Percentiles rank a stretch among this genome's conserved stretches.
phyloP scores from a whole-genome alignment of 2,888 invertebrate species.

The Amblyjoppa proteus region DNA sequence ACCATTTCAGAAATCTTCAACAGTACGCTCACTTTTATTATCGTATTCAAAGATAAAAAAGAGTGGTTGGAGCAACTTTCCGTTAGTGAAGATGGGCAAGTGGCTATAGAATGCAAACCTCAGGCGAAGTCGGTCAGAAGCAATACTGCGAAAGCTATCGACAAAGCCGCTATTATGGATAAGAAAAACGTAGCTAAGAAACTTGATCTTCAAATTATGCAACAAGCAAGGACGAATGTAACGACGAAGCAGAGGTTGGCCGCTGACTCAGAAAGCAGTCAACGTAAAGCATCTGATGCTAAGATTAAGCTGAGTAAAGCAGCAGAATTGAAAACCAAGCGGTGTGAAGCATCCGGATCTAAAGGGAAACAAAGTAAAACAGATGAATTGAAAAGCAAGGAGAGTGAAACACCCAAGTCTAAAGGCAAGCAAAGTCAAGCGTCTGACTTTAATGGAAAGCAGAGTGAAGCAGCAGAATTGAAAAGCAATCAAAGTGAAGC shows the following conservation, averaged over 20 bases:
- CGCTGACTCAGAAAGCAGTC: too few species aligned
- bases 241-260: too few species aligned
- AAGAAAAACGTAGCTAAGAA: too few species aligned
- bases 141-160: too few species aligned
- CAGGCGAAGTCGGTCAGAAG: background rate
- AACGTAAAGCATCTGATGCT: too few species aligned
- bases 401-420: background rate
- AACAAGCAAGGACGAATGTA: too few species aligned
- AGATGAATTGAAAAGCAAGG: background rate
- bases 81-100: conserved; percentile 5
- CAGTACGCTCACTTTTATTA: background rate
- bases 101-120: background rate
- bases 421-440: background rate
- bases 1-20: background rate
- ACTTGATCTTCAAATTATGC: too few species aligned
- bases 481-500: background rate
- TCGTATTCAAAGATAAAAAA: background rate
- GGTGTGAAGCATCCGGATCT: too few species aligned
- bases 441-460: background rate
- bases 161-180: too few species aligned
- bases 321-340: too few species aligned
- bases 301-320: too few species aligned
- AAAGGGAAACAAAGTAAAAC: background rate
- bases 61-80: conserved; percentile 13
- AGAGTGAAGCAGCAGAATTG: background rate